Percentiles rank a stretch among this genome's conserved stretches.
Evolutionary conservation across 2,113 vertebrate genomes (phyloP).

Genomic region (Rhadina sibilatrix): DNA sequence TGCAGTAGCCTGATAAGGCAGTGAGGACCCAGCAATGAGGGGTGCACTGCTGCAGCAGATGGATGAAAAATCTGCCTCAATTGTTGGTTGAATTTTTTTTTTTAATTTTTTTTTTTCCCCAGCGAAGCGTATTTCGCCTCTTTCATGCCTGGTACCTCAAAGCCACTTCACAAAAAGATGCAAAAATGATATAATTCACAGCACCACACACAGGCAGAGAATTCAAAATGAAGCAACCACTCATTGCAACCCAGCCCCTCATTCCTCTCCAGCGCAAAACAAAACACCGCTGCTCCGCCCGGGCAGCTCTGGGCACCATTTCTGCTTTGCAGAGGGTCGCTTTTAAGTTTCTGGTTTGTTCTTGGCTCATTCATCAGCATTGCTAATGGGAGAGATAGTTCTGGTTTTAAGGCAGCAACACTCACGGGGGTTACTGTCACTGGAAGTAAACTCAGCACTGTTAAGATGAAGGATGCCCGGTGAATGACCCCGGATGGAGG

Average conservation of each 20-base stretch:
- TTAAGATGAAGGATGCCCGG: slow-evolving; percentile 51
- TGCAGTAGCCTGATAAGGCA: background rate
- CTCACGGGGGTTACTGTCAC: slow-evolving; percentile 29
- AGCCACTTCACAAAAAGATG: background rate
- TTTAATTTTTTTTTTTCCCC: background rate
- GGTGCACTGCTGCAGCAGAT: background rate
- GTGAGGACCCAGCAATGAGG: background rate
- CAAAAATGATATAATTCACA: background rate
- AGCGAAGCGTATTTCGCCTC: background rate
- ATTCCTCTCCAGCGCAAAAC: background rate
- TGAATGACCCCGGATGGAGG: slow-evolving; percentile 17
- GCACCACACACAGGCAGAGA: background rate
- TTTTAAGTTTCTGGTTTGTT: slow-evolving; percentile 43
- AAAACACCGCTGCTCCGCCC: background rate
- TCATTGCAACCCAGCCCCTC: background rate
- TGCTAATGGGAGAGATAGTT: slow-evolving; percentile 32
- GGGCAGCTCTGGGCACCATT: background rate
- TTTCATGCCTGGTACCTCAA: background rate
- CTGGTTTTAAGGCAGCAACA: slow-evolving; percentile 17
- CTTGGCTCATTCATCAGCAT: slow-evolving; percentile 24
- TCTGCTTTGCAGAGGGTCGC: slow-evolving; percentile 1
- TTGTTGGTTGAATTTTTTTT: background rate
- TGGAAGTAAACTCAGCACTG: slow-evolving; percentile 32
- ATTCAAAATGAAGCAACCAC: slow-evolving; percentile 5
- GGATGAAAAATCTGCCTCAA: background rate